Percentiles rank a stretch among this genome's conserved stretches.
phyloP scores from a whole-genome alignment of 2,113 vertebrate genomes.

The Vidua chalybeata region DNA sequence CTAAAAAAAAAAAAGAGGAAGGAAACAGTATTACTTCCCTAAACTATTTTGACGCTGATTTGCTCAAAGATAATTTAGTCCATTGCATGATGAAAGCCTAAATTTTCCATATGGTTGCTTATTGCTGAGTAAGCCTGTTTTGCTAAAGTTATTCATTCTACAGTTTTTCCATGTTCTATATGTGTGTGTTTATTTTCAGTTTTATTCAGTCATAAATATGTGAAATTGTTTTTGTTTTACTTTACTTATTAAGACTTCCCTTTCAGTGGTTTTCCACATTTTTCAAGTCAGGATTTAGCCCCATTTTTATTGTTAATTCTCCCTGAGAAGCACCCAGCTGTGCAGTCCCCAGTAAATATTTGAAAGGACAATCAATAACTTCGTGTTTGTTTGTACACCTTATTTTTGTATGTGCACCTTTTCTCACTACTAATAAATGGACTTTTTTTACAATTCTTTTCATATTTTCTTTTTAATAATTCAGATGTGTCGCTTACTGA shows the following conservation, averaged over 20 bases:
- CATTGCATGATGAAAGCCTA: not conserved
- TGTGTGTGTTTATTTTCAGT: not conserved
- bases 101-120: not conserved
- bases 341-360: not conserved
- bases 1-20: not conserved
- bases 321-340: not conserved
- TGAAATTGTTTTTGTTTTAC: not conserved
- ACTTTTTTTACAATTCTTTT: not conserved
- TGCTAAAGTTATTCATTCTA: not conserved
- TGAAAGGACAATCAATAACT: not conserved
- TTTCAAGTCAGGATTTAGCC: not conserved
- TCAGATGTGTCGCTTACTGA: conserved; percentile 89
- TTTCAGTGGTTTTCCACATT: not conserved
- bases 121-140: not conserved
- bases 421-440: not conserved
- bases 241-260: not conserved
- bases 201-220: not conserved
- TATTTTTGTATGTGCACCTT: not conserved
- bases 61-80: not conserved
- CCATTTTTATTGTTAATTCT: not conserved
- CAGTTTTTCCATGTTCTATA: not conserved
- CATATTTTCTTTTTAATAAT: not conserved
- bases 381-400: not conserved
- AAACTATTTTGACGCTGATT: not conserved
- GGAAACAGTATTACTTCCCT: not conserved